Conservation (phyloP, 2,113 vertebrate genomes). For the Lota lota region DNA sequence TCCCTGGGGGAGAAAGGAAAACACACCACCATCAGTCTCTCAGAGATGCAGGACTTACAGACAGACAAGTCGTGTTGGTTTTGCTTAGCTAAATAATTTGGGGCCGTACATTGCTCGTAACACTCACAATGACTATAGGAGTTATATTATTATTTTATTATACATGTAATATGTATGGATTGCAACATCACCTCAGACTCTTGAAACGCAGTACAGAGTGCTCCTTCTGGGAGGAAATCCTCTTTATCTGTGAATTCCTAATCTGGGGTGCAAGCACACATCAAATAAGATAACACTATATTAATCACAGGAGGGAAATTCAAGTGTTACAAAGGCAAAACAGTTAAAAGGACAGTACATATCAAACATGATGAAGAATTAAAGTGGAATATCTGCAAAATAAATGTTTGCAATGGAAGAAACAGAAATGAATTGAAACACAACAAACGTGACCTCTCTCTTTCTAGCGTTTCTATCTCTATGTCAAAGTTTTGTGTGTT, state of each 20-base stretch:
- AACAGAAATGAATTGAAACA: no score
- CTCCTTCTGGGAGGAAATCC: conserved; percentile 67
- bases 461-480: not conserved
- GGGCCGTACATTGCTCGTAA: not conserved
- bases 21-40: conserved; percentile 67
- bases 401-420: no score
- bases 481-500: no score
- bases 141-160: not conserved
- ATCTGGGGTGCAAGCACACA: conserved; percentile 66
- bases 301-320: no score
- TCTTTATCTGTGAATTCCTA: conserved; percentile 77
- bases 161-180: not conserved
- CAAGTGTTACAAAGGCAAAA: not conserved
- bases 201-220: conserved; percentile 72
- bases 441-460: not conserved
- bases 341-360: no score
- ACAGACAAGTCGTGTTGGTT: not conserved
- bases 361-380: no score
- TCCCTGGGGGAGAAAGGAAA: conserved; percentile 74
- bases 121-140: not conserved
- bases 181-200: conserved; percentile 71
- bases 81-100: not conserved
- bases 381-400: no score
- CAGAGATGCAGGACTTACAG: conserved; percentile 31
- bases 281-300: conserved; percentile 4